Evolutionary conservation across 1,140 invertebrate genomes (phyloP), one percentile per base, ranked within the genome.

Genomic region (Trachymyrmex septentrionalis): DNA sequence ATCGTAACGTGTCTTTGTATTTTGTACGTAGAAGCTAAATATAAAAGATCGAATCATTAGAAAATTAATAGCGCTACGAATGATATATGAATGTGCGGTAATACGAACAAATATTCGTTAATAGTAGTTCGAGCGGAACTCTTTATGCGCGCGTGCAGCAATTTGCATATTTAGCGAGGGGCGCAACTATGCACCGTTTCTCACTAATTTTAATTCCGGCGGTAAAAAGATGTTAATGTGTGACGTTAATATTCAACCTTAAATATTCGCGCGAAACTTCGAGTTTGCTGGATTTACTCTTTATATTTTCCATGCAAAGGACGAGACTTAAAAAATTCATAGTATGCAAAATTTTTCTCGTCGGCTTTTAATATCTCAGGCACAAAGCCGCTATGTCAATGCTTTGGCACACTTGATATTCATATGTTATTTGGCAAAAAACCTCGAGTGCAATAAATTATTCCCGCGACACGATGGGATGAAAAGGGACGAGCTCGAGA

Each of bases 271-370:
- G 69, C 69, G n/a, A 16, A 38, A 61, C 69, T 84, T 84, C 55
- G 69, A 61, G 80, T 61, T 50, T 61, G 69, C 38, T 44, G 69
- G 80, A 75, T 84, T 84, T 84, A 84, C 80, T 44, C 38, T 75
- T 59, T 73, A 73, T 84, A 61, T 73, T 57, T 69, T n/a, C 24
- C 80, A 61, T 27, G 69, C 80, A 82, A 82, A 82, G 50, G 50
- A 30, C 55, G 80, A 48, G 80, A 84, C 80, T 84, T 84, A 84
- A 84, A 84, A 84, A 84, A 84, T 84, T 84, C 80, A 75, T 84
- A 84, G 80, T 84, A 84, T 84, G 80, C 80, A 84, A 84, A 84
- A 84, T 73, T 48, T 48, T 12, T 7, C 16, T 44, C 57, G 55
- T 61, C 80, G 69, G 27, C 24, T 48, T 73, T 84, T 84, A 61